Evolutionary conservation across 2,888 invertebrate genomes (phyloP).

Genomic region (Nomada ruficornis): DNA sequence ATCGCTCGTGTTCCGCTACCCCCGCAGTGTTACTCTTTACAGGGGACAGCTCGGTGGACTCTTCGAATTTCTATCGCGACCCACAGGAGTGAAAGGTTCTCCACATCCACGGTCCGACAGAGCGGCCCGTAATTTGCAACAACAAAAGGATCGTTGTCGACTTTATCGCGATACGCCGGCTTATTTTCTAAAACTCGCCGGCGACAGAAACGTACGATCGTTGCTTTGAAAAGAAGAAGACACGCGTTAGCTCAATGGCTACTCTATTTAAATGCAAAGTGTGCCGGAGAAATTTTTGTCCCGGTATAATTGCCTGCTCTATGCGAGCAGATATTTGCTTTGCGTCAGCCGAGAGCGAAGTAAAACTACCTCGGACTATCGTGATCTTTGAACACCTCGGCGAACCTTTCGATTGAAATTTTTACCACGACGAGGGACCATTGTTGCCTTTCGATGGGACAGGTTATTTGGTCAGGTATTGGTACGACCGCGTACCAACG

Average conservation of each 20-base stretch:
- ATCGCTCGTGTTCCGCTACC: constrained; percentile 52
- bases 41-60: constrained; percentile 39
- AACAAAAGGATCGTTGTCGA: constrained; percentile 69
- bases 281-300: not conserved
- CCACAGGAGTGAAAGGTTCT: constrained; percentile 24
- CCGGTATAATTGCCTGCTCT: constrained; percentile 10
- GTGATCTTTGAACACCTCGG: not conserved
- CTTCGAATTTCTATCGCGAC: constrained; percentile 58
- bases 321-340: not conserved
- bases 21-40: constrained; percentile 26
- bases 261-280: constrained; percentile 17
- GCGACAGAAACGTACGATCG: not conserved
- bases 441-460: constrained; percentile 59
- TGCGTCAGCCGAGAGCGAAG: not conserved
- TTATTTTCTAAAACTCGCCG: constrained; percentile 12
- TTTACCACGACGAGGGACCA: not conserved
- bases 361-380: not conserved
- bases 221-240: constrained; percentile 3
- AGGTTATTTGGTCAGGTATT: constrained; percentile 44
- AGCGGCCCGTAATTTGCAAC: constrained; percentile 76
- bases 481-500: constrained; percentile 30
- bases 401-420: not conserved
- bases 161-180: constrained; percentile 17
- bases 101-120: not conserved
- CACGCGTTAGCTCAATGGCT: not conserved